Conservation (phyloP, 2,888 invertebrate genomes). For the Aporophyla lueneburgensis region DNA sequence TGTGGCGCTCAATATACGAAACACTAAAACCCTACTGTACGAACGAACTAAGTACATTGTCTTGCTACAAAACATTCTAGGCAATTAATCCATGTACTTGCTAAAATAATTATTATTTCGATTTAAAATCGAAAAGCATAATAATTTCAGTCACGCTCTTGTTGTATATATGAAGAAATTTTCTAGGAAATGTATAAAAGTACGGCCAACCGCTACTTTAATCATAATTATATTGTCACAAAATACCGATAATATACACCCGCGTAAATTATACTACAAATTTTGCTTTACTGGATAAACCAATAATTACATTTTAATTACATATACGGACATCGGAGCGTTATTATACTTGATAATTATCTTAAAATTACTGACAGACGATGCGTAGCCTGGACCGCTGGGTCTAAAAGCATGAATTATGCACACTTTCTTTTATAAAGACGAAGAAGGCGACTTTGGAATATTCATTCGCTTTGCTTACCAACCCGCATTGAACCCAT, state of each 20-base stretch:
- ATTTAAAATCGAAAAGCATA: not conserved
- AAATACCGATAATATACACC: not conserved
- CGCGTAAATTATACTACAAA: not conserved
- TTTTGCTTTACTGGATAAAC: not conserved
- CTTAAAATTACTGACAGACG: not conserved
- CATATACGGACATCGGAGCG: not conserved
- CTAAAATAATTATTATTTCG: not conserved
- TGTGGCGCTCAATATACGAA: too few relatives aligned
- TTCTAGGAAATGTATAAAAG: not conserved
- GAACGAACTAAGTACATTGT: too few relatives aligned
- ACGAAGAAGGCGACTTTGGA: not conserved
- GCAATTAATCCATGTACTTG: too few relatives aligned
- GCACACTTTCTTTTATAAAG: not conserved
- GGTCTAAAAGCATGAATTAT: too few relatives aligned
- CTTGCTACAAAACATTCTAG: not conserved
- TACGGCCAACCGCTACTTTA: not conserved
- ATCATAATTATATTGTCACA: not conserved
- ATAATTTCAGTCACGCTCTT: not conserved
- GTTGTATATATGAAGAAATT: not conserved
- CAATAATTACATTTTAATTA: constrained; percentile 17
- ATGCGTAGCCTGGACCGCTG: not conserved
- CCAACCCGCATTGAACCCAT: too few relatives aligned
- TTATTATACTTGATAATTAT: not conserved
- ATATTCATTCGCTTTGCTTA: too few relatives aligned
- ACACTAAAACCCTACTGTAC: too few relatives aligned